Evolutionary conservation across 1,140 invertebrate species (phyloP), one percentile per base, ranked within the genome.

Genomic region (Scaptomyza graminum): DNA sequence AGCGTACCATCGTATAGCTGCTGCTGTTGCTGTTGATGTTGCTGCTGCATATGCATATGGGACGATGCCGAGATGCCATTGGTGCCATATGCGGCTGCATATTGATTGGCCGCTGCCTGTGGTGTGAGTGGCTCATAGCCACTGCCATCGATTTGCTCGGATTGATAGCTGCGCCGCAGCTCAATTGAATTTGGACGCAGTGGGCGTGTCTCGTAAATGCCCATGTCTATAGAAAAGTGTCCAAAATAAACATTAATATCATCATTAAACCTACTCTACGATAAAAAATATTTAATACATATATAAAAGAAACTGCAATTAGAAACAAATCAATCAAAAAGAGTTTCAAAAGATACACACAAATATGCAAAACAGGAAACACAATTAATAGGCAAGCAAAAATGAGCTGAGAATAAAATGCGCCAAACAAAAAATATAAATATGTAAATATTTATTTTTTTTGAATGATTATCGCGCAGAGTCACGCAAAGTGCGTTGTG

Each of bases 131-230:
- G 78, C 12, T 92, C 92, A 76, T 92, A 92, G 41, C 87, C 90
- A 13, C 90, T 82, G 12, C 92, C 93, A 77, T 94, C 93, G 34
- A 94, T 93, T 15, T 94, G 93, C 70, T 95, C 94, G 6, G 88
- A 57, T 4, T 93, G 92, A 87, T 95, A 96, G 76, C 93, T 95
- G 60, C 95, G 92, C 74, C 94, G 93, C 34, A 96, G 92, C 87
- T 96, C 95, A 65, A 96, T 96, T 46, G 95, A 96, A 90, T 95
- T 96, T 6, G 96, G 96, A 76, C 96, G 92, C 3, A 94, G 93
- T 12, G 95, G 95, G 64, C 94, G 91, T 57, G 92, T 92, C 52
- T 92, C 91, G 59, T 91, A 92, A 13, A 91, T 75, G 28, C 90
- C 91, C 83, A 90, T 90, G 72, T 85, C 90, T 91, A 83, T 25